A percentile compares a stretch with the other conserved stretches of the same genome.
Conservation (phyloP, 2,888 invertebrate genomes). For the Harpalus rubripes region DNA sequence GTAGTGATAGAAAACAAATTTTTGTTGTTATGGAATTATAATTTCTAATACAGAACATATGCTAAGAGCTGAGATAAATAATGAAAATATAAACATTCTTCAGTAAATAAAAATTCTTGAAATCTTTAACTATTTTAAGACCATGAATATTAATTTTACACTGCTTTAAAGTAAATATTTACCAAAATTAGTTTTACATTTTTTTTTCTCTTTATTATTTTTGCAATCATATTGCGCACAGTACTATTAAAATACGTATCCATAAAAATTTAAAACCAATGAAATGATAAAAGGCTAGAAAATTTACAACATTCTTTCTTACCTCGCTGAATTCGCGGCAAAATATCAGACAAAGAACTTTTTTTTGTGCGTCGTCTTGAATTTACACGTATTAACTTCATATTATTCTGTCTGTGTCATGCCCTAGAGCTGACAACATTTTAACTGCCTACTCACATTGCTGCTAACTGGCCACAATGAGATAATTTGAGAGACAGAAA, state of each 20-base stretch:
- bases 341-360: conserved; percentile 63
- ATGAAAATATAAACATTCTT: not conserved
- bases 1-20: not conserved
- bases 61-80: not conserved
- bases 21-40: conserved; percentile 18
- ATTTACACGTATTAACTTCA: conserved; percentile 72
- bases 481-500: conserved; percentile 55
- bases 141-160: too few species aligned
- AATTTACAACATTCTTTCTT: conserved; percentile 6
- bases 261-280: too few species aligned
- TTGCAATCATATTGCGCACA: not conserved
- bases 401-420: conserved; percentile 61
- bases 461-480: conserved; percentile 60
- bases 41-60: not conserved
- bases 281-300: not conserved
- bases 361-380: conserved; percentile 70
- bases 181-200: not conserved
- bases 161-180: conserved; percentile 7
- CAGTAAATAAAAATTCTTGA: not conserved
- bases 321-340: conserved; percentile 62
- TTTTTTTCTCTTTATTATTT: not conserved
- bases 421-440: conserved; percentile 45
- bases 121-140: too few species aligned
- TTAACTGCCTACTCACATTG: conserved; percentile 54
- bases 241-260: not conserved